A percentile compares a stretch with the other conserved stretches of the same genome.
These are phyloP conservation scores for Chorisops tibialis DNA, from an alignment of 2,888 invertebrate genomes.

Conservation along the genomic window DNA sequence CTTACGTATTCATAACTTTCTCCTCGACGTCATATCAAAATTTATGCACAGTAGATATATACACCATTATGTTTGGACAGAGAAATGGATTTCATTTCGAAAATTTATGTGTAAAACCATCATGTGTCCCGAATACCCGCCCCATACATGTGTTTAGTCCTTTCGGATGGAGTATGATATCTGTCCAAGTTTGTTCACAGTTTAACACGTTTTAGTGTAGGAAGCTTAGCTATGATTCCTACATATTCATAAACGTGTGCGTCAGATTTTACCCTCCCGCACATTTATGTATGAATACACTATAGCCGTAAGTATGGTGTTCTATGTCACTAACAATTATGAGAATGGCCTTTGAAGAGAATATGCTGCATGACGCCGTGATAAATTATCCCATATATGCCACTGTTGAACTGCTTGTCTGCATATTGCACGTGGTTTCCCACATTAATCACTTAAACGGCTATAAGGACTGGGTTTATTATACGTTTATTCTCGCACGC, in stretches of 20 bases:
- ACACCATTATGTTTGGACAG: no score
- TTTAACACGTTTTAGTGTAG: no score
- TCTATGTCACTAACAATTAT: constrained; percentile 1
- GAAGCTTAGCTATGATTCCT: no score
- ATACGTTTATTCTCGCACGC: constrained; percentile 16
- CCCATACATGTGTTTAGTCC: no score
- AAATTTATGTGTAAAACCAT: no score
- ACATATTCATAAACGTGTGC: background rate
- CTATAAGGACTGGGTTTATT: constrained; percentile 14
- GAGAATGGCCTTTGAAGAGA: background rate
- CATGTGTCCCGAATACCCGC: no score
- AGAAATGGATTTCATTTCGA: no score
- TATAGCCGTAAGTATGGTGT: background rate
- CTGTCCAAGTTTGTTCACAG: no score
- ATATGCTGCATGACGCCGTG: constrained; percentile 16
- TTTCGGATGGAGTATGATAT: no score
- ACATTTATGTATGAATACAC: background rate
- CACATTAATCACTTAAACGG: constrained; percentile 23
- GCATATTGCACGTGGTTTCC: constrained; percentile 17
- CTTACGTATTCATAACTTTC: no score
- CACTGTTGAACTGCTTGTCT: constrained; percentile 18
- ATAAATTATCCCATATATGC: constrained; percentile 17
- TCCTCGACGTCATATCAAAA: no score
- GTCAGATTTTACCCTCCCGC: background rate
- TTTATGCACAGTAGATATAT: no score